phyloP scores from a whole-genome alignment of 1,140 invertebrate genomes.

The Lordiphosa stackelbergi region DNA sequence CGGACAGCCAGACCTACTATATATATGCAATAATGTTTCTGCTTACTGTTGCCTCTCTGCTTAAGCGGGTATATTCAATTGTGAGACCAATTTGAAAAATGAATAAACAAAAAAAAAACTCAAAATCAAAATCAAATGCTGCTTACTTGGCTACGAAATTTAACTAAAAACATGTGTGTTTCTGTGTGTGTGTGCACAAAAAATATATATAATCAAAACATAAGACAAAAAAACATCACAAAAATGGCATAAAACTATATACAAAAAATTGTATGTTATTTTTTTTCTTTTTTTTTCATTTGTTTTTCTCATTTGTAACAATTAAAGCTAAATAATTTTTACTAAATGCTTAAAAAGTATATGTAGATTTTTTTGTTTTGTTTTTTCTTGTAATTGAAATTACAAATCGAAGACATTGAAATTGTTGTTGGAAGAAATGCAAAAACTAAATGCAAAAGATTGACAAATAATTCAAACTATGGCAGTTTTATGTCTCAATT shows the following conservation, averaged over 20 bases:
- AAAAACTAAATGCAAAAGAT: conserved; percentile 47
- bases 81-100: conserved; percentile 73
- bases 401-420: conserved; percentile 67
- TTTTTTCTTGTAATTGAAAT: conserved; percentile 61
- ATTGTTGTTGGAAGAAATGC: conserved; percentile 30
- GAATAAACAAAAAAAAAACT: conserved; percentile 58
- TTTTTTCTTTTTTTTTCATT: conserved; percentile 30
- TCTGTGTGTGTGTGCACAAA: conserved; percentile 6
- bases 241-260: conserved; percentile 69
- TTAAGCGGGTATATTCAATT: conserved; percentile 38
- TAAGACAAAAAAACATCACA: conserved; percentile 69
- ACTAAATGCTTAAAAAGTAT: conserved; percentile 29
- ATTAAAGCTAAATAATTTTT: conserved; percentile 64
- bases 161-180: conserved; percentile 50
- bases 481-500: conserved; percentile 35
- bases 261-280: conserved; percentile 34
- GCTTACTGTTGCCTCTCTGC: not conserved
- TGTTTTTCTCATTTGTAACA: conserved; percentile 51
- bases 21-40: too few relatives aligned
- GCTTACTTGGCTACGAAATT: conserved; percentile 50
- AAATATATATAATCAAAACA: conserved; percentile 28
- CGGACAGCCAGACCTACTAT: too few relatives aligned
- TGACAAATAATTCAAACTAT: conserved; percentile 36
- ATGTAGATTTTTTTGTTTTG: conserved; percentile 8
- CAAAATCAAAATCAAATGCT: conserved; percentile 45